Evolutionary conservation across 2,888 invertebrate genomes (phyloP), one percentile per base, ranked within the genome.

Genomic region (Yponomeuta cagnagella): DNA sequence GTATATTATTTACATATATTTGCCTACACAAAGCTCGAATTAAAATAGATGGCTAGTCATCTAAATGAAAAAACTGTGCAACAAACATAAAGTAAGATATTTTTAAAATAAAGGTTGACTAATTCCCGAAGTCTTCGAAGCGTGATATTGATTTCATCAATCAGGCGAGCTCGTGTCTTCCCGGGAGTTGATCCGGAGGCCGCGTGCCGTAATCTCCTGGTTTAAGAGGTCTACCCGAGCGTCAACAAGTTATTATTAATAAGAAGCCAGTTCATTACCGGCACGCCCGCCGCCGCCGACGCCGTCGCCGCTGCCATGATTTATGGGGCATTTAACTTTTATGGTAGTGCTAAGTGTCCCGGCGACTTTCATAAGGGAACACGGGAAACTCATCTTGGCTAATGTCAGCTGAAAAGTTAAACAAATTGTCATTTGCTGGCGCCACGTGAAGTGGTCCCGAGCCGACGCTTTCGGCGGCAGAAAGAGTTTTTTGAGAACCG

Each of bases 291-390:
- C 43, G 52, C 30, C 9, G 9, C 43, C 43, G 43, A 5, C 58
- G 10, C 81, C 81, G 84, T 83, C 84, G 76, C 80, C 82, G 75
- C 79, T 78, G 79, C 83, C 79, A 85, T 89, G 89, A 90, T 89
- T 90, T 89, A 90, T 88, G 83, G 79, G 76, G 80, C 87, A 88
- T 89, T 90, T 88, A 87, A 89, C 87, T 90, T 90, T 90, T 89
- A 89, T 88, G 87, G 84, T 84, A 79, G 83, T 82, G 86, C 86
- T 89, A 90, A 89, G 89, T 88, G 87, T 86, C 80, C 78, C 78
- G 78, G 77, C 77, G 84, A 83, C 82, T 87, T 86, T 84, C 82
- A 82, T 82, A 80, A 83, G 82, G 78, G 80, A 79, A 79, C 82
- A 76, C 78, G 77, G 82, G 77, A 85, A 88, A 84, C 86, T 87